Conservation (phyloP, 2,113 vertebrate species). For the Rhinoptilus africanus region DNA sequence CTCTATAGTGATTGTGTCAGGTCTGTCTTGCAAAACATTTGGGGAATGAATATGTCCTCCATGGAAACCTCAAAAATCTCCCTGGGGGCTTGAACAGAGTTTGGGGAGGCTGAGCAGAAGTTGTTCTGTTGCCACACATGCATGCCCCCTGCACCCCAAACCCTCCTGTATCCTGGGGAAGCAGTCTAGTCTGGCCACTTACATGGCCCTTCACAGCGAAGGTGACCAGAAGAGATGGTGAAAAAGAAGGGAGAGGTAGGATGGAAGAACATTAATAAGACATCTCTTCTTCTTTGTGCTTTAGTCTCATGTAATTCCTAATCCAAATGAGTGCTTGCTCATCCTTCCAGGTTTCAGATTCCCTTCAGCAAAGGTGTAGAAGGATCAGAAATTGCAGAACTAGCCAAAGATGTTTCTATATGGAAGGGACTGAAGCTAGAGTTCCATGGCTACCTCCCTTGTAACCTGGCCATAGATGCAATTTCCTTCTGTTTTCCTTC, state of each 20-base stretch:
- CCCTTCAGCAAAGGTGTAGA: background rate
- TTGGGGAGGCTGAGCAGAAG: background rate
- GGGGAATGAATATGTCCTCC: background rate
- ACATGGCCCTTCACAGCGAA: background rate
- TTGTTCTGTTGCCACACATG: background rate
- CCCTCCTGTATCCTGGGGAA: background rate
- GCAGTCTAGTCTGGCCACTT: background rate
- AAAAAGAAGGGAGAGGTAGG: background rate
- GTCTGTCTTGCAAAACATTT: background rate
- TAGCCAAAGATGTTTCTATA: background rate
- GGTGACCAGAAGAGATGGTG: background rate
- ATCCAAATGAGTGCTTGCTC: background rate
- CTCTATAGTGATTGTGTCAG: background rate
- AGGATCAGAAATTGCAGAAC: background rate
- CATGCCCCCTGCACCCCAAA: background rate
- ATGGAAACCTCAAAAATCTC: background rate
- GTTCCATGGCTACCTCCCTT: background rate
- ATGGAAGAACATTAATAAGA: background rate
- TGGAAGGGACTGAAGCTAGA: background rate
- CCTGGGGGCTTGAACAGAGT: background rate
- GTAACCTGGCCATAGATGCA: background rate
- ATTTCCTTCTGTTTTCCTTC: background rate
- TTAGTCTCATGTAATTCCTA: background rate
- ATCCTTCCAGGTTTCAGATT: background rate
- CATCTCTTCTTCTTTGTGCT: background rate